Percentiles rank a stretch among this genome's conserved stretches.
phyloP scores from a whole-genome alignment of 1,140 invertebrate genomes.

The Bombus cullumanus region DNA sequence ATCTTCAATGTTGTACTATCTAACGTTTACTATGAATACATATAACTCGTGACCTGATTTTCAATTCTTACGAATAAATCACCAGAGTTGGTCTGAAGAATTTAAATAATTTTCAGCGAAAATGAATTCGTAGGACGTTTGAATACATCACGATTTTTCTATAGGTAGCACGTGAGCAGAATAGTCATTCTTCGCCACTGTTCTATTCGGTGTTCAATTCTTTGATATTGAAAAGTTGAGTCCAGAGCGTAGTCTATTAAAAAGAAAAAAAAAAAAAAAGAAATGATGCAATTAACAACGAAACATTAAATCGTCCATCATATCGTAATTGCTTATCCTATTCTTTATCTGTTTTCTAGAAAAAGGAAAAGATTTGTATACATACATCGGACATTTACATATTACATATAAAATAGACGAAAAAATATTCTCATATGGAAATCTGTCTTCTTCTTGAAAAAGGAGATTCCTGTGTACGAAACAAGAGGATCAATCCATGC shows the following conservation, averaged over 20 bases:
- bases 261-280: too few relatives aligned
- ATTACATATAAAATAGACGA: neutral
- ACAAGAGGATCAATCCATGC: neutral
- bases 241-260: neutral
- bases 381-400: too few relatives aligned
- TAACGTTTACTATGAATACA: neutral
- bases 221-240: neutral
- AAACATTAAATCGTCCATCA: neutral
- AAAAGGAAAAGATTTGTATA: too few relatives aligned
- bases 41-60: neutral
- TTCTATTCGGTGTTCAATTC: neutral
- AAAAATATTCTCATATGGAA: neutral
- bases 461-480: neutral
- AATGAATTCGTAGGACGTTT: neutral
- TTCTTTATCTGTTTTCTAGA: neutral
- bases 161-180: neutral
- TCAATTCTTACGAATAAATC: neutral
- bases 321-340: neutral
- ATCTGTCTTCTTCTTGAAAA: neutral
- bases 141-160: neutral
- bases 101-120: slow-evolving; percentile 4
- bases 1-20: neutral
- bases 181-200: neutral
- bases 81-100: neutral
- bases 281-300: neutral